These are phyloP conservation scores for Temnothorax nylanderi DNA, from an alignment of 1,140 invertebrate genomes.

Conservation along the genomic window DNA sequence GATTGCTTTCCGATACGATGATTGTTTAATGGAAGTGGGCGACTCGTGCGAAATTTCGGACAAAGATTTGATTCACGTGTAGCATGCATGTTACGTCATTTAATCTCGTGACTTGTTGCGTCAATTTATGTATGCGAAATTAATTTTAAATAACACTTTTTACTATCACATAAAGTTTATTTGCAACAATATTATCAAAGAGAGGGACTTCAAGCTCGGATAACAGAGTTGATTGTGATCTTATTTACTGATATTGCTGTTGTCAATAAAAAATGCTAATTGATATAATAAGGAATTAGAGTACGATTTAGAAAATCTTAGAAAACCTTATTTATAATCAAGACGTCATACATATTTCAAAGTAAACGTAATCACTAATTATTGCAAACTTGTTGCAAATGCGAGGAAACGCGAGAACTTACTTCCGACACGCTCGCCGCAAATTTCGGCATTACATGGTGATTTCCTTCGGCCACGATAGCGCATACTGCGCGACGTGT, in stretches of 20 bases:
- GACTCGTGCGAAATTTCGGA: neutral
- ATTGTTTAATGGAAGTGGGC: slow-evolving; percentile 33
- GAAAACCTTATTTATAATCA: neutral
- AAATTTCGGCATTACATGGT: slow-evolving; percentile 33
- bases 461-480: slow-evolving; percentile 36
- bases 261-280: neutral
- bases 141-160: neutral
- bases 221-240: neutral
- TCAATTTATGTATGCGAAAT: neutral
- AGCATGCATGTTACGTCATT: neutral
- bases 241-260: neutral
- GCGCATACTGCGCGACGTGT: slow-evolving; percentile 32
- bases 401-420: slow-evolving; percentile 2
- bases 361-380: neutral
- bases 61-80: neutral
- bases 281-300: neutral
- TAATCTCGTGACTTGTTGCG: neutral
- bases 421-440: neutral
- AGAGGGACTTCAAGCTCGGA: neutral
- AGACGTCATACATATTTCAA: neutral
- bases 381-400: neutral
- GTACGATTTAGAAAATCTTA: neutral
- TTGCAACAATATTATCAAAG: neutral
- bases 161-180: neutral
- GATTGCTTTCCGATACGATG: slow-evolving; percentile 51